Conservation (phyloP, 2,113 vertebrate genomes). For the Bos indicus region DNA sequence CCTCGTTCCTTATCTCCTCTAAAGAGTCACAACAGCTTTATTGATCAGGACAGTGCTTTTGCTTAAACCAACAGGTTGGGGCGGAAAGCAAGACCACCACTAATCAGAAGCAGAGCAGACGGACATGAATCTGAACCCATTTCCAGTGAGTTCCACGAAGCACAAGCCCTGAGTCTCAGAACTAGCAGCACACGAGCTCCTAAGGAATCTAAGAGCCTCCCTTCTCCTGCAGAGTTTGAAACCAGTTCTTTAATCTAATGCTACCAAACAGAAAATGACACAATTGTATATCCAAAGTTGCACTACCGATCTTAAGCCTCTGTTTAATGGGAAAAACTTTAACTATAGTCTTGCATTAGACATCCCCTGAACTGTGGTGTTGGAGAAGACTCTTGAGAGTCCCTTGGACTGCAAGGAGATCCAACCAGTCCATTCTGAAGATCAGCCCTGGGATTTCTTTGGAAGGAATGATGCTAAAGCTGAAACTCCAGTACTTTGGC, state of each 20-base stretch:
- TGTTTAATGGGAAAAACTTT: neutral
- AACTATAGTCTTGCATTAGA: neutral
- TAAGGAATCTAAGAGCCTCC: neutral
- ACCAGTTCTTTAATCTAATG: neutral
- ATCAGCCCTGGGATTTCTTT: no score
- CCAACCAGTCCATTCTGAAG: no score
- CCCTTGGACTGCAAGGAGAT: no score
- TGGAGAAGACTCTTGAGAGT: no score
- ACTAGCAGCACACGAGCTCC: neutral
- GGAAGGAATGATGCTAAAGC: no score
- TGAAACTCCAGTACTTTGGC: no score
- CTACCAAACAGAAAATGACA: neutral
- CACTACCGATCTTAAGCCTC: neutral
- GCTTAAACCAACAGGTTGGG: neutral
- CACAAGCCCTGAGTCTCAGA: neutral
- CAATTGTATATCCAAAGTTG: neutral
- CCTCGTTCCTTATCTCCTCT: neutral
- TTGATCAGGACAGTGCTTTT: neutral
- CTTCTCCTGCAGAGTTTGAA: neutral
- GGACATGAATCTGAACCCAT: neutral
- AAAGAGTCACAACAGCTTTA: neutral
- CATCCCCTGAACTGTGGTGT: neutral
- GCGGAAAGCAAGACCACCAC: neutral
- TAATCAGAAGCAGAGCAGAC: neutral
- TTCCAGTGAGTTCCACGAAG: neutral